Evolutionary conservation across 1,140 invertebrate species (phyloP).

Genomic region (Neotoxoptera formosana): DNA sequence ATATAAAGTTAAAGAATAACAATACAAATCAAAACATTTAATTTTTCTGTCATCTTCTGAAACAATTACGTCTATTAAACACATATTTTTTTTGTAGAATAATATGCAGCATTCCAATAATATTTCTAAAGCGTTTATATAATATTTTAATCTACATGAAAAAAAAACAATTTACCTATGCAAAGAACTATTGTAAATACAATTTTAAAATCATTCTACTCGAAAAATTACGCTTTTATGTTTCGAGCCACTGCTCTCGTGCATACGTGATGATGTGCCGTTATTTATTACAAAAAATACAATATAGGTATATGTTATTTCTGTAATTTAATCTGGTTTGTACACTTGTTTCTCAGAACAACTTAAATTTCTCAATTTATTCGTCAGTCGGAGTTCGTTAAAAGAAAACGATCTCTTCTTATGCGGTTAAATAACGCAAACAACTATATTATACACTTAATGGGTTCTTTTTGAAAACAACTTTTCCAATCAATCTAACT

Average conservation of each 20-base stretch:
- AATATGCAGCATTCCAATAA: no score
- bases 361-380: not conserved
- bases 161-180: no score
- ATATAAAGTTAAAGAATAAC: no score
- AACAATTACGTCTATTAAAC: no score
- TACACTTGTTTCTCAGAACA: not conserved
- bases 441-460: not conserved
- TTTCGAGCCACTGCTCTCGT: not conserved
- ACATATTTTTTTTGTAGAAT: no score
- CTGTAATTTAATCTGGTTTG: not conserved
- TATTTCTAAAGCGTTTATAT: no score
- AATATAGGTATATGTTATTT: not conserved
- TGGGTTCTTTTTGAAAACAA: not conserved
- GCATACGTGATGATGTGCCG: no score
- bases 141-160: no score
- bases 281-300: not conserved
- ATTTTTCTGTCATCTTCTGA: not conserved
- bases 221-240: not conserved
- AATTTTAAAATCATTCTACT: not conserved
- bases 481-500: conserved; percentile 11
- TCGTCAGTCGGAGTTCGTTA: not conserved
- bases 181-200: not conserved
- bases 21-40: no score
- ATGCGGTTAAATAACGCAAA: not conserved
- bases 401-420: not conserved